These are phyloP conservation scores for Siniperca undulata DNA, from an alignment of 2,797 vertebrate genomes.

Conservation along the genomic window DNA sequence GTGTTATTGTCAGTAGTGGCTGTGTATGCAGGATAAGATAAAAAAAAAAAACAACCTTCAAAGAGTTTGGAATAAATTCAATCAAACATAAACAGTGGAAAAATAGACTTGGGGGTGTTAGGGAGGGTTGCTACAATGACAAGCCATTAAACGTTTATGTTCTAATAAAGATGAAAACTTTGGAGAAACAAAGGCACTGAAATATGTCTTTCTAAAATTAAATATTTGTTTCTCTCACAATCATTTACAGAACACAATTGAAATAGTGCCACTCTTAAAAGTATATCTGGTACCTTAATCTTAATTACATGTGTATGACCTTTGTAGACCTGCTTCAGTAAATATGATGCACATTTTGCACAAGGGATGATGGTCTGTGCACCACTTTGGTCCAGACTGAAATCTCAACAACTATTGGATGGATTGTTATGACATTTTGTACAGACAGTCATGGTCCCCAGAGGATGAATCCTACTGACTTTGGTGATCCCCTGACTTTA, in stretches of 20 bases:
- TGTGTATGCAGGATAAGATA: neutral
- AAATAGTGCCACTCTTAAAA: neutral
- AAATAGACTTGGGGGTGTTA: slow-evolving; percentile 2
- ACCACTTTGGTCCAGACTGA: neutral
- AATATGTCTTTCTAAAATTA: neutral
- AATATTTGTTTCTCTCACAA: neutral
- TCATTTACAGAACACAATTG: neutral
- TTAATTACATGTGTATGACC: neutral
- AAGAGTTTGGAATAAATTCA: slow-evolving; percentile 43
- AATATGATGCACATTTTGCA: neutral
- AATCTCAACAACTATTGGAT: neutral
- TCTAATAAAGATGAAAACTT: slow-evolving; percentile 9
- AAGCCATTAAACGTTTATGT: slow-evolving; percentile 14
- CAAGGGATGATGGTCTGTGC: neutral
- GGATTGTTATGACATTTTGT: neutral
- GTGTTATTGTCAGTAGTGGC: neutral
- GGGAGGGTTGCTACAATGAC: slow-evolving; percentile 28
- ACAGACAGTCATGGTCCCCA: neutral
- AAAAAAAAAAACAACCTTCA: slow-evolving; percentile 19
- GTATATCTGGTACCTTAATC: neutral
- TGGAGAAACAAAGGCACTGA: slow-evolving; percentile 3
- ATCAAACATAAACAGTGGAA: slow-evolving; percentile 49
- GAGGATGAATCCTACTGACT: neutral
- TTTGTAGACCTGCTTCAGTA: no score
- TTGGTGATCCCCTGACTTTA: neutral